Conservation (phyloP, 2,888 invertebrate genomes). For the Atethmia centrago region DNA sequence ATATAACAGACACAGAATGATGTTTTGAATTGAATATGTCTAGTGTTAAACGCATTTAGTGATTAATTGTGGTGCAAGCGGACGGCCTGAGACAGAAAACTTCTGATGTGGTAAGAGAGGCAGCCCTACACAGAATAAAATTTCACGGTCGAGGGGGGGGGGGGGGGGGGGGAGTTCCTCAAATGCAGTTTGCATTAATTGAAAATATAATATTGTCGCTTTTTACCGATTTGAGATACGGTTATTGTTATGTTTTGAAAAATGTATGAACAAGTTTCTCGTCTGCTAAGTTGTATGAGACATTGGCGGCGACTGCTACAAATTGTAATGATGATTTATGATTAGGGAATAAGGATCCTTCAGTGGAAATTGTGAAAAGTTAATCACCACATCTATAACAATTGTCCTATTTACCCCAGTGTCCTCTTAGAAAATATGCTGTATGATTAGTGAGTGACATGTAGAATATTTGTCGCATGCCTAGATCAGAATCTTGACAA, state of each 20-base stretch:
- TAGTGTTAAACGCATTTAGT: no score
- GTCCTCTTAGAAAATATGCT: conserved; percentile 12
- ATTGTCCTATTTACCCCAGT: neutral
- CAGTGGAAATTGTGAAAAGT: no score
- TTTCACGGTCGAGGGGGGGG: conserved; percentile 52
- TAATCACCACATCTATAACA: no score
- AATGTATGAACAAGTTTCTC: conserved; percentile 26
- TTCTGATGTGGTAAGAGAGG: conserved; percentile 3
- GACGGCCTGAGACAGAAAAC: no score
- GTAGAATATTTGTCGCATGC: conserved; percentile 1
- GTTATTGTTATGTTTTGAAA: conserved; percentile 59
- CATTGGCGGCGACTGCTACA: neutral
- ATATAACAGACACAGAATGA: no score
- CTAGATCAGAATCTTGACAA: neutral
- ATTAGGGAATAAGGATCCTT: neutral
- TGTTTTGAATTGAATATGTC: no score
- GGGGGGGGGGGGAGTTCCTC: conserved; percentile 38
- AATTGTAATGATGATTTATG: neutral
- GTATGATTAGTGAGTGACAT: conserved; percentile 19
- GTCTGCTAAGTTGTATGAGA: conserved; percentile 17
- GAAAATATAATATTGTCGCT: conserved; percentile 65
- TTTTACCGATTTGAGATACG: conserved; percentile 60
- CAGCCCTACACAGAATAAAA: conserved; percentile 59
- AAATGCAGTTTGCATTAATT: conserved; percentile 68
- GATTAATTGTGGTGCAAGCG: no score